phyloP scores from a whole-genome alignment of 2,888 invertebrate species.

The Zhengitettix transpicula region DNA sequence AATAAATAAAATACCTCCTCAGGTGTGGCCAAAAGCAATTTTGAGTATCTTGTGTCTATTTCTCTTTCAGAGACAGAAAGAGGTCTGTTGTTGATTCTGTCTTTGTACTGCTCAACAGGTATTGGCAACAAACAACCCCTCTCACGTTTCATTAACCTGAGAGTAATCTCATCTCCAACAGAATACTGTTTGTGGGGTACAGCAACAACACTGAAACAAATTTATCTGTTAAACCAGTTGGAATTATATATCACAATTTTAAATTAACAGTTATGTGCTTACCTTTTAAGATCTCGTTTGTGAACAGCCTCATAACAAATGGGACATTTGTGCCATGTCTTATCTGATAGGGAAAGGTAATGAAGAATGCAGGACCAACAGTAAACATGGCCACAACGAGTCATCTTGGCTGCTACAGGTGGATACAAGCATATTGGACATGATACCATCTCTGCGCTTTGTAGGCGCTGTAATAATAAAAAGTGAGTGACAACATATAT shows the following conservation, averaged over 20 bases:
- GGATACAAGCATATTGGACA: conserved; percentile 88
- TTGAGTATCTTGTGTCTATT: conserved; percentile 45
- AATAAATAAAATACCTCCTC: conserved; percentile 35
- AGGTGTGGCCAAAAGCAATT: conserved; percentile 56
- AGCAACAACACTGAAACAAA: conserved; percentile 37
- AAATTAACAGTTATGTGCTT: conserved; percentile 6
- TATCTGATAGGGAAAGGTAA: conserved; percentile 73
- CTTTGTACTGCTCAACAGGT: conserved; percentile 26
- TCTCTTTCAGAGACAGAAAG: conserved; percentile 31
- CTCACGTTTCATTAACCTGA: conserved; percentile 75
- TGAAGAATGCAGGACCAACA: conserved; percentile 94
- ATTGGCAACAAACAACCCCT: conserved; percentile 42
- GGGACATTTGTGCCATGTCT: conserved; percentile 71
- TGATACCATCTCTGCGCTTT: conserved; percentile 46
- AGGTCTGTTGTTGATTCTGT: conserved; percentile 17
- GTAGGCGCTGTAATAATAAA: conserved; percentile 34
- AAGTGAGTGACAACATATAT: too few relatives aligned
- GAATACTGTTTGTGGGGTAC: conserved; percentile 33
- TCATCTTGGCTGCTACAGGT: conserved; percentile 79
- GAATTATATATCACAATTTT: too few relatives aligned
- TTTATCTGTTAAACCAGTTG: too few relatives aligned
- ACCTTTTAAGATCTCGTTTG: conserved; percentile 71
- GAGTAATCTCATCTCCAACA: conserved; percentile 49
- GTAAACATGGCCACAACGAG: conserved; percentile 87
- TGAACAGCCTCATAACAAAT: conserved; percentile 77